phyloP scores from a whole-genome alignment of 2,888 invertebrate species.

The Orchesellides sinensis region DNA sequence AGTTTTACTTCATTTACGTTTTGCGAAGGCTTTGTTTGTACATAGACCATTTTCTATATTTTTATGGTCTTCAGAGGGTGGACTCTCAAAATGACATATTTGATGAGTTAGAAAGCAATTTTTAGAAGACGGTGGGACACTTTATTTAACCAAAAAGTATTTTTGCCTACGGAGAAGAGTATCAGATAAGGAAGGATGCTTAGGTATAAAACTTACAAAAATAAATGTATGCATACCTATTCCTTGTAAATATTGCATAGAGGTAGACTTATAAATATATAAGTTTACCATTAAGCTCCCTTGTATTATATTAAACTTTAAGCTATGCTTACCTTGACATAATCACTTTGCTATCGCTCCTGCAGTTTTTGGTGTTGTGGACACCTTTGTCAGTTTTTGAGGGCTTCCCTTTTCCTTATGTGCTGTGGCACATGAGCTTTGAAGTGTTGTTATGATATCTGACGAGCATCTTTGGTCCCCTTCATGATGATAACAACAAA shows the following conservation, averaged over 20 bases:
- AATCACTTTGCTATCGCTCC: conserved; percentile 3
- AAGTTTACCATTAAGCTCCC: too few relatives aligned
- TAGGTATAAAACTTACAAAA: conserved; percentile 7
- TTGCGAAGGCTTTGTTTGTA: not conserved
- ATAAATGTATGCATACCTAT: conserved; percentile 8
- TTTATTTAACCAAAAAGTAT: conserved; percentile 2
- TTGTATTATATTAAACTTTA: too few relatives aligned
- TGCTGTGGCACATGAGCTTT: not conserved
- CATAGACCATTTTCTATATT: conserved; percentile 17
- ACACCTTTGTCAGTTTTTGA: conserved; percentile 31
- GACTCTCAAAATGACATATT: conserved; percentile 56
- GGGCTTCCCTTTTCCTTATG: conserved; percentile 49
- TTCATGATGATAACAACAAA: not conserved
- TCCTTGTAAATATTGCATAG: not conserved
- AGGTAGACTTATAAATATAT: too few relatives aligned
- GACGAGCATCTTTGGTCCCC: not conserved
- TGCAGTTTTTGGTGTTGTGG: conserved; percentile 21
- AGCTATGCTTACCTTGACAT: conserved; percentile 61
- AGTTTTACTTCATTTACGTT: conserved; percentile 18
- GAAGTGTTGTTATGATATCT: not conserved
- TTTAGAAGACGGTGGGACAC: conserved; percentile 44
- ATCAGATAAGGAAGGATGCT: conserved; percentile 59
- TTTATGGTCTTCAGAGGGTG: conserved; percentile 46
- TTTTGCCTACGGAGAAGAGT: conserved; percentile 50
- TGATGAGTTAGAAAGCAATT: conserved; percentile 47